Percentiles rank a stretch among this genome's conserved stretches.
Evolutionary conservation across 1,140 invertebrate genomes (phyloP).

Genomic region (Ceratosolen solmsi): DNA sequence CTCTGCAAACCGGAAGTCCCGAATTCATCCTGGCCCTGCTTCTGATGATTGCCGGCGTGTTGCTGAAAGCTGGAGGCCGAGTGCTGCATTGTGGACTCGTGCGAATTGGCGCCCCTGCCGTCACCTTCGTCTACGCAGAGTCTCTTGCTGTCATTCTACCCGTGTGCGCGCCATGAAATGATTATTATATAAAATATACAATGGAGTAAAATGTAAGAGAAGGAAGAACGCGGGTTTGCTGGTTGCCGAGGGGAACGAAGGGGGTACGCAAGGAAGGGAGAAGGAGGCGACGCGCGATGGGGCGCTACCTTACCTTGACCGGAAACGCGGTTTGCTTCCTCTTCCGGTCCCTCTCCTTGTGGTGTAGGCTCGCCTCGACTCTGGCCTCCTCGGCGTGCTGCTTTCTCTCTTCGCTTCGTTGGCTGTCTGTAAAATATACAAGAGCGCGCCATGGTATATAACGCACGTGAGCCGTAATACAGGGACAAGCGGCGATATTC

Average conservation of each 20-base stretch:
- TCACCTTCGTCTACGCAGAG: slow-evolving; percentile 62
- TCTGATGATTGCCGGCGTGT: slow-evolving; percentile 61
- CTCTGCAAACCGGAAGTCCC: slow-evolving; percentile 57
- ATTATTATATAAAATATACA: slow-evolving; percentile 28
- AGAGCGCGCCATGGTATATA: slow-evolving; percentile 49
- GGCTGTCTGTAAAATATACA: slow-evolving; percentile 72
- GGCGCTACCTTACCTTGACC: slow-evolving; percentile 69
- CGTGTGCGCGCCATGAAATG: neutral
- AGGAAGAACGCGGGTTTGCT: neutral
- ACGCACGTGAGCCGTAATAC: slow-evolving; percentile 5
- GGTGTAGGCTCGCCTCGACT: slow-evolving; percentile 64
- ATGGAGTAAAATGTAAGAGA: slow-evolving; percentile 38
- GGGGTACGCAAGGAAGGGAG: slow-evolving; percentile 22
- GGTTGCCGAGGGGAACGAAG: neutral
- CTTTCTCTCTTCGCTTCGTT: slow-evolving; percentile 74
- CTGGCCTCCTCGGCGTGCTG: slow-evolving; percentile 69
- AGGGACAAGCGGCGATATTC: slow-evolving; percentile 51
- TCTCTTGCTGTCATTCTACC: slow-evolving; percentile 64
- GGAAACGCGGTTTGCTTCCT: slow-evolving; percentile 74
- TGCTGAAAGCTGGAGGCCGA: slow-evolving; percentile 54
- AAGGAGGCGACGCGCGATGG: slow-evolving; percentile 58
- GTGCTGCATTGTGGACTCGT: slow-evolving; percentile 52
- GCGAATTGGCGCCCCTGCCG: slow-evolving; percentile 56
- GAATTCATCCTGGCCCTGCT: slow-evolving; percentile 63
- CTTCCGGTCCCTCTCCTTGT: slow-evolving; percentile 72